These are phyloP conservation scores for Acanthopagrus latus DNA, from an alignment of 2,797 vertebrate genomes.

Conservation along the genomic window DNA sequence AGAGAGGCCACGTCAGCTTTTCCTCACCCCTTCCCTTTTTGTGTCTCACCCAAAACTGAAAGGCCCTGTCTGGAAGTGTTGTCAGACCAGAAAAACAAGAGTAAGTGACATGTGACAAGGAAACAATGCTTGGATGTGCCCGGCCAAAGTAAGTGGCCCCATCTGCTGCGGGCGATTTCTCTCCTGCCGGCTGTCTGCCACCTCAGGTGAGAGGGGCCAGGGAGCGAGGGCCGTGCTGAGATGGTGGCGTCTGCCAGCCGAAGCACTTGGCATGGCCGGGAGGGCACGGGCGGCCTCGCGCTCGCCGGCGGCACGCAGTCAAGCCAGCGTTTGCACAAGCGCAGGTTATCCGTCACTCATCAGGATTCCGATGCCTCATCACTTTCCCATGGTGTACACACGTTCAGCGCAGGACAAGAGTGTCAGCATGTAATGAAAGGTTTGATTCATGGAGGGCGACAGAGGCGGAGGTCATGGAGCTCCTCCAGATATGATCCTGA, in stretches of 20 bases:
- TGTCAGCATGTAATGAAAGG: conserved; percentile 79
- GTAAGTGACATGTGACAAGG: conserved; percentile 85
- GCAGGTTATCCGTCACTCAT: conserved; percentile 79
- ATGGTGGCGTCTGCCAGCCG: conserved; percentile 58
- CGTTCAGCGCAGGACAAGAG: conserved; percentile 64
- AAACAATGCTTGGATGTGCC: conserved; percentile 80
- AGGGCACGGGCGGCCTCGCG: conserved; percentile 48
- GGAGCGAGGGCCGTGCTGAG: conserved; percentile 42
- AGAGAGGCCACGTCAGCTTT: conserved; percentile 81
- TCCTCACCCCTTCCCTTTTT: conserved; percentile 75
- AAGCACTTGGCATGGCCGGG: conserved; percentile 65
- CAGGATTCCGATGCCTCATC: conserved; percentile 75
- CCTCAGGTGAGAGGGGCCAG: conserved; percentile 74
- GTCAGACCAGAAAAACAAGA: conserved; percentile 80
- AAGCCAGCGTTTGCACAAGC: conserved; percentile 51
- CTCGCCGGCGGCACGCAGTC: conserved; percentile 16
- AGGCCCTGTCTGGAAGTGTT: conserved; percentile 79
- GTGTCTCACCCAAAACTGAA: conserved; percentile 74
- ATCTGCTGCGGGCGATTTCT: conserved; percentile 82
- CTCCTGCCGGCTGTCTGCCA: conserved; percentile 72
- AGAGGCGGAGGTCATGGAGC: conserved; percentile 79
- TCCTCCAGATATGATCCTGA: conserved; percentile 80
- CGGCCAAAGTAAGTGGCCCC: conserved; percentile 75
- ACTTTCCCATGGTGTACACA: conserved; percentile 69
- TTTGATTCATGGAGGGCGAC: conserved; percentile 84